Evolutionary conservation across 2,888 invertebrate species (phyloP).

Genomic region (Agrenia bidenticulata): DNA sequence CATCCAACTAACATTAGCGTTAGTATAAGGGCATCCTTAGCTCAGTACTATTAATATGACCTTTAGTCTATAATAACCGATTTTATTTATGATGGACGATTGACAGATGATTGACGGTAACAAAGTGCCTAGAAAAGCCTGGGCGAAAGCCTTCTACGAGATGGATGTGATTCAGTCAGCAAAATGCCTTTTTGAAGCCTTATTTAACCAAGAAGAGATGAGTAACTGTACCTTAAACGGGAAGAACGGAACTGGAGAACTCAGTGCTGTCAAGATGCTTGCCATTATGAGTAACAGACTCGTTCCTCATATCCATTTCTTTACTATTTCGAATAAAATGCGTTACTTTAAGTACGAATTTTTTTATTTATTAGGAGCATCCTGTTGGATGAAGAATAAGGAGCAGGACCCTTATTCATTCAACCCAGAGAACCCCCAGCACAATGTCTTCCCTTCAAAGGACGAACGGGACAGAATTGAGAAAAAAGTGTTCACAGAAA

Average conservation of each 20-base stretch:
- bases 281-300: slow-evolving; percentile 39
- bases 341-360: not conserved
- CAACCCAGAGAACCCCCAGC: slow-evolving; percentile 27
- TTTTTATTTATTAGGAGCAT: slow-evolving; percentile 31
- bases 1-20: too few species aligned
- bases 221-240: slow-evolving; percentile 36
- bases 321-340: slow-evolving; percentile 9
- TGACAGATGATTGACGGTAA: slow-evolving; percentile 34
- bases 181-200: slow-evolving; percentile 36
- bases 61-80: not conserved
- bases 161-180: slow-evolving; percentile 37
- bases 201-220: slow-evolving; percentile 38
- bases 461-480: slow-evolving; percentile 41
- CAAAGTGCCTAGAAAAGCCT: slow-evolving; percentile 27
- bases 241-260: slow-evolving; percentile 33
- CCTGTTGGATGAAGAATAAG: slow-evolving; percentile 41
- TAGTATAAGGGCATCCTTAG: too few species aligned
- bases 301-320: not conserved
- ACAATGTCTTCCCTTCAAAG: slow-evolving; percentile 36
- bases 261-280: slow-evolving; percentile 36
- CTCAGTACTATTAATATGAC: not conserved
- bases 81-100: not conserved
- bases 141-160: slow-evolving; percentile 42
- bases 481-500: slow-evolving; percentile 40
- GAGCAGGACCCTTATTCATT: slow-evolving; percentile 39